A percentile compares a stretch with the other conserved stretches of the same genome.
phyloP scores from a whole-genome alignment of 1,140 invertebrate genomes.

The Calliphora vicina region DNA sequence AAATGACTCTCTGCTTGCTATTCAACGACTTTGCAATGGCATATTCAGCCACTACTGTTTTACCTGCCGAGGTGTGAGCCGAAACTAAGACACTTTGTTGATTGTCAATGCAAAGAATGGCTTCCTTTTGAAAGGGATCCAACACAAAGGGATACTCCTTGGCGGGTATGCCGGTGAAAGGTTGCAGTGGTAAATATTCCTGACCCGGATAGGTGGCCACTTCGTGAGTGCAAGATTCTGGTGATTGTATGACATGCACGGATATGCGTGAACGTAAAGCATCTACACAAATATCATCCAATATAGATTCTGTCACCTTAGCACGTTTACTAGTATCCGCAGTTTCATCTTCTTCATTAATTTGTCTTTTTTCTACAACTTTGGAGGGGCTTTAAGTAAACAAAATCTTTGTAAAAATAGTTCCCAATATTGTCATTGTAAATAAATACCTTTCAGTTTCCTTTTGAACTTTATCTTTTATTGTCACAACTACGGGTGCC shows the following conservation, averaged over 20 bases:
- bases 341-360: conserved; percentile 30
- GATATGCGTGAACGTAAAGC: conserved; percentile 71
- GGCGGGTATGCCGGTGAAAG: conserved; percentile 73
- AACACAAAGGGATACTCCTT: conserved; percentile 95
- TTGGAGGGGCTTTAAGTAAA: not conserved
- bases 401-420: not conserved
- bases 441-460: not conserved
- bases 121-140: conserved; percentile 98
- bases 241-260: conserved; percentile 86
- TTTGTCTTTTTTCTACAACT: not conserved
- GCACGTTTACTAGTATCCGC: conserved; percentile 33
- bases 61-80: conserved; percentile 99
- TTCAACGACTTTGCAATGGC: conserved; percentile 70
- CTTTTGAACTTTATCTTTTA: not conserved
- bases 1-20: conserved; percentile 91
- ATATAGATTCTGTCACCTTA: conserved; percentile 55
- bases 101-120: conserved; percentile 97
- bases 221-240: conserved; percentile 91
- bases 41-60: conserved; percentile 98
- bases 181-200: conserved; percentile 79
- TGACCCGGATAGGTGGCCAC: conserved; percentile 88
- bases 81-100: conserved; percentile 97
- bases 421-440: not conserved
- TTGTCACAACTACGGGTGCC: not conserved
- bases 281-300: conserved; percentile 62